These are phyloP conservation scores for Deroptyus accipitrinus DNA, from an alignment of 2,113 vertebrate genomes.

Conservation along the genomic window DNA sequence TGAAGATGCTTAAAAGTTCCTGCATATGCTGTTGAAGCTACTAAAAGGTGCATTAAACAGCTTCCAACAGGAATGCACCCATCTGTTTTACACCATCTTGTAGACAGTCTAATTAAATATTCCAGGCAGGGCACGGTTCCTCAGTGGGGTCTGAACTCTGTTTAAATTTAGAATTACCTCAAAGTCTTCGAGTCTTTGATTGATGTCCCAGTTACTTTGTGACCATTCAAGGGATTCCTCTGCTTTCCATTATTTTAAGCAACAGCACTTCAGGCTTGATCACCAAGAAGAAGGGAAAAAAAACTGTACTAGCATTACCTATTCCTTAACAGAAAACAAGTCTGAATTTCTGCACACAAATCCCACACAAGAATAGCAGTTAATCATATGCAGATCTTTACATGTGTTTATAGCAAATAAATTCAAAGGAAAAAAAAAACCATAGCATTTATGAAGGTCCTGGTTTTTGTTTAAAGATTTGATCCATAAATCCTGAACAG, in stretches of 20 bases:
- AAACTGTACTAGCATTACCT: background rate
- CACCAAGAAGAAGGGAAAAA: background rate
- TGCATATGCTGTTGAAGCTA: constrained; percentile 10
- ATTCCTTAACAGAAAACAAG: background rate
- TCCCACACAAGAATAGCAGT: background rate
- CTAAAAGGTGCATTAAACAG: constrained; percentile 35
- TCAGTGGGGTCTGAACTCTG: constrained; percentile 26
- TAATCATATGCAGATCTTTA: background rate
- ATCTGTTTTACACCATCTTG: constrained; percentile 39
- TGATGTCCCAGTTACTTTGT: constrained; percentile 43
- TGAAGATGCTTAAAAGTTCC: constrained; percentile 29
- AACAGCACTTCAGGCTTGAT: background rate
- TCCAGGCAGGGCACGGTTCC: constrained; percentile 34
- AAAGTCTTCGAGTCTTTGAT: constrained; percentile 58
- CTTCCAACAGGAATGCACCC: constrained; percentile 46
- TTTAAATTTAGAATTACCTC: constrained; percentile 64
- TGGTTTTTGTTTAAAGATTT: background rate
- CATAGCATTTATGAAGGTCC: background rate
- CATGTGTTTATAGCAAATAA: background rate
- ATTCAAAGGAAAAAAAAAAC: background rate
- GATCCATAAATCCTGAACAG: background rate
- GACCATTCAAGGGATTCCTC: constrained; percentile 51
- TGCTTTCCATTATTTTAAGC: constrained; percentile 10
- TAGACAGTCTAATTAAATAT: constrained; percentile 65
- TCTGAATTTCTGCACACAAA: background rate